These are phyloP conservation scores for Porites lobata DNA, from an alignment of 92 coral and sea anemone species.

Conservation along the genomic window DNA sequence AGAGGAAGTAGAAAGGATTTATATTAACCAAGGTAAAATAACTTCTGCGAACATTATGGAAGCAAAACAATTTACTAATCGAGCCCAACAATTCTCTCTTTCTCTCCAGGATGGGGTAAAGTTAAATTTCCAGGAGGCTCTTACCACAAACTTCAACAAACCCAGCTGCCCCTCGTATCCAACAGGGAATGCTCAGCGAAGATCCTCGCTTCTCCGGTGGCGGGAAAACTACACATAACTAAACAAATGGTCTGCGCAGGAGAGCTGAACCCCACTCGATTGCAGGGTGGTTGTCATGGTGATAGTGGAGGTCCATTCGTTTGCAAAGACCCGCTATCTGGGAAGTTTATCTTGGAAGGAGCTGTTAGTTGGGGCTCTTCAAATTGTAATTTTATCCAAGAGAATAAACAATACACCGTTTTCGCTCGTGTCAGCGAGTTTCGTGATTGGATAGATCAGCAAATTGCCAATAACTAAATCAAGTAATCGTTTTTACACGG, in stretches of 20 bases:
- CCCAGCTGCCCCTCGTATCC: constrained; percentile 67
- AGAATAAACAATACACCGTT: constrained; percentile 63
- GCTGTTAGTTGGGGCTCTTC: constrained; percentile 68
- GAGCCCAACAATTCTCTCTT: not conserved
- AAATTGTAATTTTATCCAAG: constrained; percentile 48
- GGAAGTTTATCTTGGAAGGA: constrained; percentile 57
- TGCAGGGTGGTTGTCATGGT: constrained; percentile 70
- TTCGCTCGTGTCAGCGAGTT: constrained; percentile 64
- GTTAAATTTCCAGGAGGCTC: constrained; percentile 46
- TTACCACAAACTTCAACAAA: constrained; percentile 59
- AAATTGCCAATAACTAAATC: not conserved
- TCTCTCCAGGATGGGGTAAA: constrained; percentile 58
- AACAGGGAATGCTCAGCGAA: constrained; percentile 41
- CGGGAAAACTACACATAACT: constrained; percentile 14
- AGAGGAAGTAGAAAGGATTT: too few relatives aligned
- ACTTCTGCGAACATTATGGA: too few relatives aligned
- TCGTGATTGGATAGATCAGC: constrained; percentile 54
- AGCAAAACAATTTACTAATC: not conserved
- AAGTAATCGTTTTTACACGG: not conserved
- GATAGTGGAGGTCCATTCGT: constrained; percentile 77
- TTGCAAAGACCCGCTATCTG: constrained; percentile 55
- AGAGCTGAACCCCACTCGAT: constrained; percentile 37
- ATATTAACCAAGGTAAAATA: too few relatives aligned
- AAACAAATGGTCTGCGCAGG: constrained; percentile 66
- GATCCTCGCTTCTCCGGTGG: not conserved